Conservation (phyloP, 2,113 vertebrate genomes). For the Tauraco erythrolophus region DNA sequence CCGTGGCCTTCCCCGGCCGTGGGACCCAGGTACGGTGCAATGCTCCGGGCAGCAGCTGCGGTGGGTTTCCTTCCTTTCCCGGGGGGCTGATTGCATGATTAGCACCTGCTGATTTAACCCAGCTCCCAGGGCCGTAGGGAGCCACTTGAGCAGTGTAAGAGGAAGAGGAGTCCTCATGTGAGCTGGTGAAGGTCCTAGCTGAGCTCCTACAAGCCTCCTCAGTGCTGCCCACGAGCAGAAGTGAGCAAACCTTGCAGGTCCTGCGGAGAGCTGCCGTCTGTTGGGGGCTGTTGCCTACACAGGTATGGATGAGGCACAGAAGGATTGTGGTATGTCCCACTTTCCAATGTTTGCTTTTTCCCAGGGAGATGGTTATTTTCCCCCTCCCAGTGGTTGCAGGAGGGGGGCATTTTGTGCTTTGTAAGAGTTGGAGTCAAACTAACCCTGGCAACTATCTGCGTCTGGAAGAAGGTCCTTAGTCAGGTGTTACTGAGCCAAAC, state of each 20-base stretch:
- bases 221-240: accelerated
- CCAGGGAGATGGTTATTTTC: background rate
- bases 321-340: accelerated
- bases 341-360: background rate
- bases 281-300: accelerated
- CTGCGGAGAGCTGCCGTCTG: background rate
- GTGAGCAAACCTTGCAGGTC: accelerated
- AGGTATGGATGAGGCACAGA: background rate
- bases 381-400: accelerated
- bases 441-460: background rate
- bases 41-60: background rate
- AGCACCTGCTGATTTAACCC: background rate
- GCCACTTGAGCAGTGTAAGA: accelerated
- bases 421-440: background rate
- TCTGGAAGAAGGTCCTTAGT: background rate
- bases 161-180: accelerated
- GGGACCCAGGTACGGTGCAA: accelerated
- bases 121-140: background rate
- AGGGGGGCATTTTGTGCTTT: no score
- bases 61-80: background rate
- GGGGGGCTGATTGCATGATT: background rate
- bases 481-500: background rate
- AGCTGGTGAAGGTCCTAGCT: background rate
- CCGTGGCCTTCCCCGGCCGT: accelerated
- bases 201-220: no score